Conservation (phyloP, 1,140 invertebrate genomes). For the Cydia strobilella region DNA sequence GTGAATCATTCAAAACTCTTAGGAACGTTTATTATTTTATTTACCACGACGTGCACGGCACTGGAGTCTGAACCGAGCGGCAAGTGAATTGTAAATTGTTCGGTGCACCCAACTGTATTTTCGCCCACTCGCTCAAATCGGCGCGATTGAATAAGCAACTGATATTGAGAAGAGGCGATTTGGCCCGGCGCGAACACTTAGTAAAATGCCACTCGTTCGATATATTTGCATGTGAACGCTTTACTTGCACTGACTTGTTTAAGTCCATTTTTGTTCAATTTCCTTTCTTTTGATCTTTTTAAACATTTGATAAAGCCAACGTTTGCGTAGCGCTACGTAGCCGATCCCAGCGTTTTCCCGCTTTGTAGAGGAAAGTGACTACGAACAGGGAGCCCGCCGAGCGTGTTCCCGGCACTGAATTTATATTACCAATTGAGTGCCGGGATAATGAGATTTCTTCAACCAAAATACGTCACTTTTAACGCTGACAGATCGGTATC, state of each 20-base stretch:
- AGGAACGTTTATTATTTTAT: neutral
- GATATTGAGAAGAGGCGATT: conserved; percentile 51
- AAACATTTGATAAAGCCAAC: too few relatives aligned
- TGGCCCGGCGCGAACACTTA: conserved; percentile 36
- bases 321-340: too few relatives aligned
- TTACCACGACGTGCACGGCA: conserved; percentile 6
- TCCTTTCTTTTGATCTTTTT: neutral
- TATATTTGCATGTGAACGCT: conserved; percentile 9
- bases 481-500: too few relatives aligned
- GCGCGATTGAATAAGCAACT: conserved; percentile 62
- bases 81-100: conserved; percentile 61
- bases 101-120: conserved; percentile 57
- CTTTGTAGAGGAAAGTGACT: too few relatives aligned
- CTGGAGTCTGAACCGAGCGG: conserved; percentile 36
- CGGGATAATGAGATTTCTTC: too few relatives aligned
- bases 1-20: too few relatives aligned
- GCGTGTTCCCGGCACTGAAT: too few relatives aligned
- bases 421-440: too few relatives aligned
- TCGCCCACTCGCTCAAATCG: conserved; percentile 51
- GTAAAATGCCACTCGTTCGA: neutral
- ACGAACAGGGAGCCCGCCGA: rapidly evolving
- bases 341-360: too few relatives aligned
- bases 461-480: too few relatives aligned
- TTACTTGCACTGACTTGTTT: neutral
- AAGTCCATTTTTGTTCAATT: neutral